Evolutionary conservation across 2,888 invertebrate species (phyloP), one percentile per base, ranked within the genome.

Genomic region (Andrena chrysosceles): DNA sequence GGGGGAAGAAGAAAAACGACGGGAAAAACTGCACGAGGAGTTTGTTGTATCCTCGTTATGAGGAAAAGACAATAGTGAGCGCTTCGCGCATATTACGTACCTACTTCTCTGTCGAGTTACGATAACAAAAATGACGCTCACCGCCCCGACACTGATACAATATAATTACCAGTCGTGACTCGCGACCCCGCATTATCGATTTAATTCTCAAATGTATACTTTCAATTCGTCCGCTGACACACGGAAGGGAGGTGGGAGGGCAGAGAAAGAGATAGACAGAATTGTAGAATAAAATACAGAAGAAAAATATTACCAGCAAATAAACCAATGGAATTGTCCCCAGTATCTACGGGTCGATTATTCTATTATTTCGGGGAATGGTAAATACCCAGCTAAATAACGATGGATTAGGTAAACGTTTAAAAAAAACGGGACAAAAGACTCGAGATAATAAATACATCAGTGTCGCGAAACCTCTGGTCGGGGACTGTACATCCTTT

Each of bases 201-300:
- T 91, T 90, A 86, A 89, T 88, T 90, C 87, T 89, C 85, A 87
- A 91, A 90, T 84, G 85, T 88, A 87, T 87, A 90, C 85, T 90
- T 91, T 90, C 87, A 89, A 90, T 90, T 91, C 89, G 75, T 84
- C 68, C 56, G 74, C 60, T 63, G 67, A 81, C n/a, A 52, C 56
- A 10, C 23, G 23, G 23, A 10, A 56, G 10, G 10, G 23, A 23
- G 23, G 23, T 13, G 23, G 56, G 56, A 75, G 75, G 6, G 64
- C 56, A 33, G 64, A 35, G 7, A 70, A 60, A 26, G 48, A 16
- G 59, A 68, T 6, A 26, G 29, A 33, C 42, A 31, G 59, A 29
- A 16, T 31, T n/a, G 16, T 56, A 49, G 48, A 4, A 54, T 5
- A 16, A 64, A 68, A 54, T 49, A 63, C 56, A 29, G 35, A 49